Conservation (phyloP, 2,888 invertebrate genomes). For the Thereva unica region DNA sequence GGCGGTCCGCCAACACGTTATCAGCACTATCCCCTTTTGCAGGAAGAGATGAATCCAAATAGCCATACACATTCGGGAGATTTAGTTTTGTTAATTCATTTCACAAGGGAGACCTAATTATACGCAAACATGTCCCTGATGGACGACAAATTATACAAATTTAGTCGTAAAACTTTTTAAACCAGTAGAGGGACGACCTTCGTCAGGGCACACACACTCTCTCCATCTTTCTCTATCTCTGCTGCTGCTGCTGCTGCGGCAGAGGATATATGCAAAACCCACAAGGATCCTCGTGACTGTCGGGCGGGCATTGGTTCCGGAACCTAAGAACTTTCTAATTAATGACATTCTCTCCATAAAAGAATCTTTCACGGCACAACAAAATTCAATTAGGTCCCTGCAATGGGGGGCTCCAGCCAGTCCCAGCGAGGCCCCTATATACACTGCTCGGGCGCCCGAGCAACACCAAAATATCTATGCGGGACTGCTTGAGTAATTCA, state of each 20-base stretch:
- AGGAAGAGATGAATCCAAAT: background rate
- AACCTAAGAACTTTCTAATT: background rate
- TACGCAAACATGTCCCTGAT: slow-evolving; percentile 39
- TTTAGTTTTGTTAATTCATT: slow-evolving; percentile 36
- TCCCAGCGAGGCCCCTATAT: no score
- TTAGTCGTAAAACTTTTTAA: slow-evolving; percentile 36
- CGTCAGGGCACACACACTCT: background rate
- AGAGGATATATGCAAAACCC: background rate
- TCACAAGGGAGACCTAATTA: slow-evolving; percentile 39
- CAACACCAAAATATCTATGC: no score
- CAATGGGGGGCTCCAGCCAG: no score
- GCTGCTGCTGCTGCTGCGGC: background rate
- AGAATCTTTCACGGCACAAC: background rate
- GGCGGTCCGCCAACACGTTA: no score
- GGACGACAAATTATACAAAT: slow-evolving; percentile 41
- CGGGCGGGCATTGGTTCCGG: background rate
- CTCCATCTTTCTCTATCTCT: background rate
- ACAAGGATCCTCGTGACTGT: background rate
- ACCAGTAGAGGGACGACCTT: background rate
- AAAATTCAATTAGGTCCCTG: slow-evolving; percentile 9
- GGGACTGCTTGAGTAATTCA: no score
- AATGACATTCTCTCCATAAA: background rate
- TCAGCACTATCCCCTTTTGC: no score
- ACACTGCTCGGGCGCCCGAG: no score
- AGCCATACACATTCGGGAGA: slow-evolving; percentile 10